A percentile compares a stretch with the other conserved stretches of the same genome.
These are phyloP conservation scores for Drosophila eohydei DNA, from an alignment of 2,888 invertebrate species.

Conservation along the genomic window DNA sequence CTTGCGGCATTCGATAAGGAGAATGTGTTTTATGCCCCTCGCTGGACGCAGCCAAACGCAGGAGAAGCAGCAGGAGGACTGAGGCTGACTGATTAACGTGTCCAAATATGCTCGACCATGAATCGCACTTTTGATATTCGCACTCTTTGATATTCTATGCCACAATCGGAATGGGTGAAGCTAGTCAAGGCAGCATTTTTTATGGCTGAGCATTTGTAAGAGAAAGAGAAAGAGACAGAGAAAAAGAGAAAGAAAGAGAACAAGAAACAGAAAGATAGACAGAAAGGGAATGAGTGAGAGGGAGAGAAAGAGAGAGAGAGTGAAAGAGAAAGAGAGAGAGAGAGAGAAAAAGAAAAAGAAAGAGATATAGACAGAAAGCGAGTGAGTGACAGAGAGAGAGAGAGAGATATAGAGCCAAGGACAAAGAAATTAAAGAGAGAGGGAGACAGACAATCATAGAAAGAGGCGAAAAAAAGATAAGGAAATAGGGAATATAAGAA, in stretches of 20 bases:
- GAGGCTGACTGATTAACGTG: conserved; percentile 1
- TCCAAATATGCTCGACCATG: conserved; percentile 16
- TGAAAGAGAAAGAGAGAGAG: neutral
- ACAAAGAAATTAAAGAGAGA: neutral
- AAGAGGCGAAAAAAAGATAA: neutral
- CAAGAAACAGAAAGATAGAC: neutral
- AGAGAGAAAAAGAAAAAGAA: neutral
- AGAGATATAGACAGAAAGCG: neutral
- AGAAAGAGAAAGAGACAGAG: neutral
- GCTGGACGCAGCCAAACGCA: neutral
- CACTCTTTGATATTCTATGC: neutral
- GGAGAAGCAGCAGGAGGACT: neutral
- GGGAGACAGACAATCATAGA: neutral
- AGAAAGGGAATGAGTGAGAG: neutral
- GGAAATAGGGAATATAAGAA: too few species aligned
- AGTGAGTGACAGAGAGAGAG: too few species aligned
- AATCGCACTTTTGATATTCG: too few species aligned
- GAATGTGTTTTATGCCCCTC: conserved; percentile 11
- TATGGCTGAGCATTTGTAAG: too few species aligned
- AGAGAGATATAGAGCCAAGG: neutral
- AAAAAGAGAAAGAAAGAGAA: neutral
- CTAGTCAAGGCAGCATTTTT: too few species aligned
- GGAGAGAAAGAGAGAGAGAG: neutral
- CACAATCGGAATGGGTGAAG: neutral
- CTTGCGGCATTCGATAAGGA: conserved; percentile 24